Conservation (phyloP, 2,797 vertebrate genomes). For the Martes flavigula region DNA sequence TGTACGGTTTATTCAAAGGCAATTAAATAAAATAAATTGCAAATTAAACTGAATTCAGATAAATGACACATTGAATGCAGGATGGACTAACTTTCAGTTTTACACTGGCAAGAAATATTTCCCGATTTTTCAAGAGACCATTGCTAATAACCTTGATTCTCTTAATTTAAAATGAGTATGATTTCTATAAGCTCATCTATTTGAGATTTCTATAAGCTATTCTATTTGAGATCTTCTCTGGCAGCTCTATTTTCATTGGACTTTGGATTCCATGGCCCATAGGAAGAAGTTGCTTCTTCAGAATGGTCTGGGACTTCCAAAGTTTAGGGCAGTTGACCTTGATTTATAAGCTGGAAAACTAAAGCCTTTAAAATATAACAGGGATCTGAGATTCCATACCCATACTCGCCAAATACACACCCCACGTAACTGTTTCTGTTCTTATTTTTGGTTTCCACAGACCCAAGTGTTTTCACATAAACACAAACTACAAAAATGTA, state of each 20-base stretch:
- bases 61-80: not conserved
- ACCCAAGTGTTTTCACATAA: not conserved
- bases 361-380: not conserved
- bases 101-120: not conserved
- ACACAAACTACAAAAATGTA: not conserved
- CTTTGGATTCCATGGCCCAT: not conserved
- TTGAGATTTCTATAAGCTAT: not conserved
- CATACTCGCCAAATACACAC: not conserved
- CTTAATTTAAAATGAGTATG: not conserved
- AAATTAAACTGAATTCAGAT: not conserved
- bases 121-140: not conserved
- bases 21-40: slow-evolving; percentile 1
- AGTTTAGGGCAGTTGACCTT: not conserved
- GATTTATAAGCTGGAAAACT: slow-evolving; percentile 14
- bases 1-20: not conserved
- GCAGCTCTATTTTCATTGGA: not conserved
- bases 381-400: not conserved
- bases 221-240: not conserved
- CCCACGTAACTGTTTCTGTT: not conserved
- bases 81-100: slow-evolving; percentile 15
- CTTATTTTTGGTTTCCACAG: not conserved
- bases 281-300: not conserved
- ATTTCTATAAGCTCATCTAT: not conserved
- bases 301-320: not conserved
- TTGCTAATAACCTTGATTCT: not conserved